phyloP scores from a whole-genome alignment of 1,140 invertebrate genomes.

The Leptinotarsa undecemlineata region DNA sequence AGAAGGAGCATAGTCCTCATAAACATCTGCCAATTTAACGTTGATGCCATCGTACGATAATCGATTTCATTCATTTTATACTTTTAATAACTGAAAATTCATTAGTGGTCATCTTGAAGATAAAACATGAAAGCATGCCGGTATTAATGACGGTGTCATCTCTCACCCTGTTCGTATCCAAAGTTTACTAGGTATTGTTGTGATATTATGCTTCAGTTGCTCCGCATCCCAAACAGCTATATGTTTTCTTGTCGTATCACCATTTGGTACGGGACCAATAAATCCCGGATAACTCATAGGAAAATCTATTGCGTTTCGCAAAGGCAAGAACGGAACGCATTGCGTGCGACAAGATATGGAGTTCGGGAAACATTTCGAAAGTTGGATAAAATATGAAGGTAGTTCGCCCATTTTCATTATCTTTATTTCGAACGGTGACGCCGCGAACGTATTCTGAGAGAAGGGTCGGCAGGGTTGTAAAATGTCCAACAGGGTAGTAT shows the following conservation, averaged over 20 bases:
- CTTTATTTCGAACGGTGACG: background rate
- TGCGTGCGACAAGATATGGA: background rate
- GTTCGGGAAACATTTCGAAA: background rate
- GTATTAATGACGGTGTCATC: too few species aligned
- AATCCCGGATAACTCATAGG: background rate
- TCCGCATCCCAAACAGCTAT: too few species aligned
- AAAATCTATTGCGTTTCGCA: background rate
- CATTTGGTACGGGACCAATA: background rate
- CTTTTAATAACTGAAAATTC: too few species aligned
- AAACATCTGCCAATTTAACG: too few species aligned
- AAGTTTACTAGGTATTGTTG: too few species aligned
- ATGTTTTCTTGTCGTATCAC: background rate
- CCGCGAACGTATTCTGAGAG: background rate
- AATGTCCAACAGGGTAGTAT: background rate
- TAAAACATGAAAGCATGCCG: too few species aligned
- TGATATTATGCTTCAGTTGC: too few species aligned
- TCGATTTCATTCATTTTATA: too few species aligned
- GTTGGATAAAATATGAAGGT: constrained; percentile 3
- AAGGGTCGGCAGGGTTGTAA: background rate
- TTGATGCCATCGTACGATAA: too few species aligned
- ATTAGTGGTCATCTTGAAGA: too few species aligned
- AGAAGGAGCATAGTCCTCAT: too few species aligned
- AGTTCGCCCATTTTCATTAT: background rate
- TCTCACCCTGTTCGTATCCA: too few species aligned
- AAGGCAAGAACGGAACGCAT: background rate